These are phyloP conservation scores for Cololabis saira DNA, from an alignment of 2,113 vertebrate species.

Conservation along the genomic window DNA sequence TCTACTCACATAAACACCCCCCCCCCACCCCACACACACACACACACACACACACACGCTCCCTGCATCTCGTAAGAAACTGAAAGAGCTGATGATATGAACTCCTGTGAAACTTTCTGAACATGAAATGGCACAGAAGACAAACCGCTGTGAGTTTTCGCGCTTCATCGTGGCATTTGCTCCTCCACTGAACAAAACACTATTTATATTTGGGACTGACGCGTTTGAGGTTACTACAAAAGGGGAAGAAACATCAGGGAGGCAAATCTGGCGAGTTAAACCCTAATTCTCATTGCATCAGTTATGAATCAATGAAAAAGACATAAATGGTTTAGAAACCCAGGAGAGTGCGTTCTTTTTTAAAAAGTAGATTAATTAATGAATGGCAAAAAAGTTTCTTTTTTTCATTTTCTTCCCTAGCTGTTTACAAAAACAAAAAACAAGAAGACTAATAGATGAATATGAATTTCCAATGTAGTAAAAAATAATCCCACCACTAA, in stretches of 20 bases:
- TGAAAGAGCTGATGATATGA: conserved; percentile 48
- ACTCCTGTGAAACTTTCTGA: conserved; percentile 53
- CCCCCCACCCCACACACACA: too few relatives aligned
- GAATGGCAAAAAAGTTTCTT: too few relatives aligned
- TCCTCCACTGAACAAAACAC: conserved; percentile 60
- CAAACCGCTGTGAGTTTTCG: conserved; percentile 52
- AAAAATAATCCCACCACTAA: too few relatives aligned
- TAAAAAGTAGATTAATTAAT: too few relatives aligned
- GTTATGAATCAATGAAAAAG: conserved; percentile 1
- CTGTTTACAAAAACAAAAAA: too few relatives aligned
- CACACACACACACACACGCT: conserved; percentile 6
- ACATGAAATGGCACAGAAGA: conserved; percentile 56
- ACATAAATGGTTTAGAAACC: too few relatives aligned
- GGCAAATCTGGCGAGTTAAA: conserved; percentile 42
- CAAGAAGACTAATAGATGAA: too few relatives aligned
- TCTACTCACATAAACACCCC: conserved; percentile 15
- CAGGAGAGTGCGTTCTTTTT: too few relatives aligned
- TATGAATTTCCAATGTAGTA: too few relatives aligned
- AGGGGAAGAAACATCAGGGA: conserved; percentile 9
- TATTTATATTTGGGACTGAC: conserved; percentile 63
- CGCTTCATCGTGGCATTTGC: conserved; percentile 59
- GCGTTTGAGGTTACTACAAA: conserved; percentile 60
- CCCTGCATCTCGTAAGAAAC: conserved; percentile 43
- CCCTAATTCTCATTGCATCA: conserved; percentile 27
- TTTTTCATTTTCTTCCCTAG: too few relatives aligned